Evolutionary conservation across 1,140 invertebrate species (phyloP).

Genomic region (Hycleus phaleratus): DNA sequence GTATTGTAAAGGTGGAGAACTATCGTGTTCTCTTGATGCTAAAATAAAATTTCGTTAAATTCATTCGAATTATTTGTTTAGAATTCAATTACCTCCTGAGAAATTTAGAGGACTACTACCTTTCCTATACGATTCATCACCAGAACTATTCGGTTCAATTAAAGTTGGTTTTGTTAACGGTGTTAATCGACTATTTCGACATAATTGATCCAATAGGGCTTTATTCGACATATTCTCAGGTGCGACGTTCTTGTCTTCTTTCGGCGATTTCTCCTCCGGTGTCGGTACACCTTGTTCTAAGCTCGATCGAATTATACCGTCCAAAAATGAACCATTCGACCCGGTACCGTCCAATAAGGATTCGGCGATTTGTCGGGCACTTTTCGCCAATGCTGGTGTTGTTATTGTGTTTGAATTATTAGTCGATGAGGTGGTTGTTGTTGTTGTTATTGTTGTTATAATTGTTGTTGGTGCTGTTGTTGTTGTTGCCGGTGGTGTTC

Average conservation of each 20-base stretch:
- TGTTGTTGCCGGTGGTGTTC: constrained; percentile 25
- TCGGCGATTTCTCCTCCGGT: constrained; percentile 26
- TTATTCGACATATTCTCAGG: constrained; percentile 51
- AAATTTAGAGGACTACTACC: constrained; percentile 34
- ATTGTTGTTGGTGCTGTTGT: constrained; percentile 15
- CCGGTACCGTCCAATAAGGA: constrained; percentile 52
- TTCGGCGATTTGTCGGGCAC: constrained; percentile 52
- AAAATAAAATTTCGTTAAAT: not conserved
- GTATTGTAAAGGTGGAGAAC: constrained; percentile 20
- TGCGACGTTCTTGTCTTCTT: constrained; percentile 38
- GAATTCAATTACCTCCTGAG: constrained; percentile 12
- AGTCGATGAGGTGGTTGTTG: constrained; percentile 11
- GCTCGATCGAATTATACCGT: constrained; percentile 72
- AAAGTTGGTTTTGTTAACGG: constrained; percentile 43
- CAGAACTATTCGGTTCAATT: constrained; percentile 29
- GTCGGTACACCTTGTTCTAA: constrained; percentile 54
- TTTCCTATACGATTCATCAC: constrained; percentile 36
- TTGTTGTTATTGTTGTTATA: constrained; percentile 14
- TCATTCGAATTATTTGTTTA: constrained; percentile 7
- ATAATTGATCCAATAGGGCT: constrained; percentile 62
- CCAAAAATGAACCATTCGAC: constrained; percentile 65
- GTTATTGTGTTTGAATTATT: constrained; percentile 19
- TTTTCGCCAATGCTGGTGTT: constrained; percentile 43
- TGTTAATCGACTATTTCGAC: constrained; percentile 52
- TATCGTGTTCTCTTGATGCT: constrained; percentile 11